A percentile compares a stretch with the other conserved stretches of the same genome.
Conservation (phyloP, 2,113 vertebrate genomes). For the Xiphophorus maculatus region DNA sequence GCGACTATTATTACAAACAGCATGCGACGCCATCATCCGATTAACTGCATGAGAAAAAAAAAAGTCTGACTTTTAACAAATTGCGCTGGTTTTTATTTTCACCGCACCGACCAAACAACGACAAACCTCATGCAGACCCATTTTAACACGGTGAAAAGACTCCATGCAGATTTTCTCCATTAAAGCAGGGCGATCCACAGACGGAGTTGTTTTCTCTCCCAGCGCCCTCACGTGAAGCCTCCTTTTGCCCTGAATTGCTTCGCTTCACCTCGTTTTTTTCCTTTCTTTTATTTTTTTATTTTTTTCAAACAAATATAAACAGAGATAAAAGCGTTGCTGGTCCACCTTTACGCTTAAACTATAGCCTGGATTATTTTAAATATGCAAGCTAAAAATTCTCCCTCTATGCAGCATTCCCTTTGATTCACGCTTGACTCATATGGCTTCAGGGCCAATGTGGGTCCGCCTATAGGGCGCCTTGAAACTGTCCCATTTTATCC, state of each 20-base stretch:
- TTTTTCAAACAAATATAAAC: conserved; percentile 36
- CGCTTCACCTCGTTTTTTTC: conserved; percentile 47
- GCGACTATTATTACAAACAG: conserved; percentile 29
- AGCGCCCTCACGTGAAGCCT: conserved; percentile 25
- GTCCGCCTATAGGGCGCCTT: conserved; percentile 88
- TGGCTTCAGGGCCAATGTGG: conserved; percentile 84
- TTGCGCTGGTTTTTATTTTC: conserved; percentile 8
- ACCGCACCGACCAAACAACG: conserved; percentile 28
- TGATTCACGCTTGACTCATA: conserved; percentile 89
- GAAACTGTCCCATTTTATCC: conserved; percentile 89
- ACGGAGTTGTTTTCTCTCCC: conserved; percentile 23
- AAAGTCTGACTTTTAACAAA: conserved; percentile 33
- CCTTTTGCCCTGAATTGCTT: conserved; percentile 11
- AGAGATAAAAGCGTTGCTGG: conserved; percentile 31
- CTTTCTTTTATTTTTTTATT: not conserved
- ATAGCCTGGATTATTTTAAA: conserved; percentile 78
- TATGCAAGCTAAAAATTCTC: conserved; percentile 78
- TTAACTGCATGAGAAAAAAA: conserved; percentile 13
- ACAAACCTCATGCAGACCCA: conserved; percentile 70
- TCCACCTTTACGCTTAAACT: conserved; percentile 67
- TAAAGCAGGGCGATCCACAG: conserved; percentile 50
- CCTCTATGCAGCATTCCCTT: conserved; percentile 83
- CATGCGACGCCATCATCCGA: conserved; percentile 28
- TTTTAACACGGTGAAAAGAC: conserved; percentile 55
- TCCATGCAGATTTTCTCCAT: conserved; percentile 58